These are phyloP conservation scores for Saturnia japonica DNA, from an alignment of 2,888 invertebrate genomes.

Conservation along the genomic window DNA sequence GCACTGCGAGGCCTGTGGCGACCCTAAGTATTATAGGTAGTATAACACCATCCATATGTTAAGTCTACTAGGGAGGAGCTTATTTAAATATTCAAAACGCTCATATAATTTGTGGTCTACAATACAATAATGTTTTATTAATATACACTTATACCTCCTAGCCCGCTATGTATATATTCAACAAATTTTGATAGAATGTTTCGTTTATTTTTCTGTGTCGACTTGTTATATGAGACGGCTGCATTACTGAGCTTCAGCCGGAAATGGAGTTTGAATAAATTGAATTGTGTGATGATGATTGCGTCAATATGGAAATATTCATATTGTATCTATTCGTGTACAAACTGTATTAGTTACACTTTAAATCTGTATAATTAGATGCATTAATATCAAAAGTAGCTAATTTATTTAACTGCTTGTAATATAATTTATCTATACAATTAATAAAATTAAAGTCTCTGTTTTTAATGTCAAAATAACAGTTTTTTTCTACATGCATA, in stretches of 20 bases:
- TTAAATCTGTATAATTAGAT: not conserved
- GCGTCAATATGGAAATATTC: conserved; percentile 59
- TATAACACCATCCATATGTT: no score
- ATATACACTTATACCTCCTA: not conserved
- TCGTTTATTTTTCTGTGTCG: conserved; percentile 61
- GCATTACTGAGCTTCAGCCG: conserved; percentile 59
- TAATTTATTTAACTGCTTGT: not conserved
- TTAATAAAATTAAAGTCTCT: no score
- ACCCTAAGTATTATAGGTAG: no score
- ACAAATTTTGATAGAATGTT: conserved; percentile 52
- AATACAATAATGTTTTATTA: not conserved
- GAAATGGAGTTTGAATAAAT: conserved; percentile 70
- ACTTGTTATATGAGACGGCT: conserved; percentile 55
- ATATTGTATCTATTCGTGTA: conserved; percentile 42
- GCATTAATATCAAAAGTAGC: not conserved
- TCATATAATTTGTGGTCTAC: not conserved
- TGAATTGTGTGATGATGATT: conserved; percentile 67
- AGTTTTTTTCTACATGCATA: no score
- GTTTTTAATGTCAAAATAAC: no score
- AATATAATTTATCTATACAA: not conserved
- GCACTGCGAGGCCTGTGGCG: no score
- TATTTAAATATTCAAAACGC: not conserved
- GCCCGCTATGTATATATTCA: conserved; percentile 38
- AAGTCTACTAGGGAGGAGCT: no score
- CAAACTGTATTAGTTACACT: conserved; percentile 6